A percentile compares a stretch with the other conserved stretches of the same genome.
Evolutionary conservation across 64 coral and sea anemone genomes (phyloP).

Genomic region (Acropora yongei): DNA sequence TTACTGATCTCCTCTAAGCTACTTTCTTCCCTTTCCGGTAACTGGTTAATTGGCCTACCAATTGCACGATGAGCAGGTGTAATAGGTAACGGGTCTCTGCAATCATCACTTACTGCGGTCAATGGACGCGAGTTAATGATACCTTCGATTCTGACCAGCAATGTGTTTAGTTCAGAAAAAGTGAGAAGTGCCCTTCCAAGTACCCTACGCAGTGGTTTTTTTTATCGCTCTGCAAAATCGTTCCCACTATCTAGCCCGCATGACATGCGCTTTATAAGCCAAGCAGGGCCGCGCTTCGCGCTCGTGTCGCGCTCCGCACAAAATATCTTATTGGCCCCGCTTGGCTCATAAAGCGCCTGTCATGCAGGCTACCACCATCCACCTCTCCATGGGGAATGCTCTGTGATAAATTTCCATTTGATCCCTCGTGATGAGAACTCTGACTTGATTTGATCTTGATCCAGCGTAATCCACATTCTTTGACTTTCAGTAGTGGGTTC

Average conservation of each 20-base stretch:
- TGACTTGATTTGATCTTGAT: constrained; percentile 11
- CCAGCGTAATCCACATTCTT: neutral
- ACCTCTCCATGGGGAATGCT: constrained; percentile 47
- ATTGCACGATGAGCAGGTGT: neutral
- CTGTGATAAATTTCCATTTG: constrained; percentile 49
- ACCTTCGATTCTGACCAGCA: constrained; percentile 19
- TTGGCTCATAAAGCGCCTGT: too few species aligned
- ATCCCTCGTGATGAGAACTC: neutral
- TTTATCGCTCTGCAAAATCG: constrained; percentile 13
- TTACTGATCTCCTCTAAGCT: neutral
- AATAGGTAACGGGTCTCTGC: constrained; percentile 5
- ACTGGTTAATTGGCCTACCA: too few species aligned
- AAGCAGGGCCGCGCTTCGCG: too few species aligned
- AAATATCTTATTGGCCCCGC: too few species aligned
- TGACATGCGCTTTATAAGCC: too few species aligned
- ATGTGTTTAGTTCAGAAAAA: constrained; percentile 19
- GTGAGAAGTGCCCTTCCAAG: constrained; percentile 39
- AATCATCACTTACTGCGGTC: constrained; percentile 1
- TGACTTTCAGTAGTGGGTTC: constrained; percentile 2
- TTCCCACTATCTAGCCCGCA: neutral
- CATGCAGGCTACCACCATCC: constrained; percentile 24
- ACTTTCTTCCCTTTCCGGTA: neutral
- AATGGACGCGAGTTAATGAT: constrained; percentile 1
- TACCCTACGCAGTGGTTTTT: constrained; percentile 40
- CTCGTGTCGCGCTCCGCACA: too few species aligned